Conservation (phyloP, 2,888 invertebrate genomes). For the Julus scanicus region DNA sequence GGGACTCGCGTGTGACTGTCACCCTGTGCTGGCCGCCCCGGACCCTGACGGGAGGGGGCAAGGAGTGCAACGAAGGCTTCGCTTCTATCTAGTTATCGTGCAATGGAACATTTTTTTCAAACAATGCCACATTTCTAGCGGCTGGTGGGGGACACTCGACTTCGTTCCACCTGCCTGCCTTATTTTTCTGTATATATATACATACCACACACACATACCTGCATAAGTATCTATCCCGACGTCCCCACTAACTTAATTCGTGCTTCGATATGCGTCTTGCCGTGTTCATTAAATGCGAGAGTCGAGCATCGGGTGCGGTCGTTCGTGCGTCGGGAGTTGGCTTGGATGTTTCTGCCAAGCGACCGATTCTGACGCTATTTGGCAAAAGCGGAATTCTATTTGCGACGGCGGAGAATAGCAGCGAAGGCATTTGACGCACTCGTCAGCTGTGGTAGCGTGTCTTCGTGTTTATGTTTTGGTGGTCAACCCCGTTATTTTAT, state of each 20-base stretch:
- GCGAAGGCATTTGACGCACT: not conserved
- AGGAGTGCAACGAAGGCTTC: constrained; percentile 20
- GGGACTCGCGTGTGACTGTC: not conserved
- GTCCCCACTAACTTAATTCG: constrained; percentile 36
- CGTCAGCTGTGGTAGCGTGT: constrained; percentile 3
- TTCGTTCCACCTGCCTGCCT: constrained; percentile 39
- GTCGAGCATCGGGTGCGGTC: not conserved
- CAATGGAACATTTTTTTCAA: constrained; percentile 37
- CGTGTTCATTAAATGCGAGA: not conserved
- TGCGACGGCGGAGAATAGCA: not conserved
- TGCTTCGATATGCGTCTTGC: constrained; percentile 30
- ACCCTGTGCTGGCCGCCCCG: not conserved
- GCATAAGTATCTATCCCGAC: constrained; percentile 23
- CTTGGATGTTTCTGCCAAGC: not conserved
- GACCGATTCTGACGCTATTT: not conserved
- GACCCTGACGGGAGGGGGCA: not conserved
- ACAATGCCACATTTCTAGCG: constrained; percentile 42
- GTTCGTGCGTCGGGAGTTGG: not conserved
- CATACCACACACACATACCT: constrained; percentile 38
- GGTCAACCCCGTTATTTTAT: constrained; percentile 27
- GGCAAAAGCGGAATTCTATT: not conserved
- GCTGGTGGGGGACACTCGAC: constrained; percentile 39
- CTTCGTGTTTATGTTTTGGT: constrained; percentile 9
- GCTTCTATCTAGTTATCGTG: constrained; percentile 42
- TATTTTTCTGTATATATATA: constrained; percentile 42